Evolutionary conservation across 2,113 vertebrate species (phyloP), one percentile per base, ranked within the genome.

Genomic region (Erythrocercus mccallii): DNA sequence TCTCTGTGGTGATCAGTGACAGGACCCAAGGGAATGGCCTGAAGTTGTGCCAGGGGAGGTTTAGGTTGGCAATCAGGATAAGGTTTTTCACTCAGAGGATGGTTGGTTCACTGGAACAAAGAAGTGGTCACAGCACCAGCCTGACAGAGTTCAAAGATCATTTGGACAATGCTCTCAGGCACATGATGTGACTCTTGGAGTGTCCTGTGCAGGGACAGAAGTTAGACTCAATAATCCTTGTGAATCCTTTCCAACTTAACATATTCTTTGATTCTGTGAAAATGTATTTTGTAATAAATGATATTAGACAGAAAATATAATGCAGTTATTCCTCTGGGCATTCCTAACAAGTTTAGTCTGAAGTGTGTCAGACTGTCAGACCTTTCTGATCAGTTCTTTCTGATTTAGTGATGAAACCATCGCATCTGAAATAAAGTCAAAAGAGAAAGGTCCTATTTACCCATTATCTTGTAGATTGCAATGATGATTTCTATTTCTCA

Each of bases 11-110:
- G 23, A n/a, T 13, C 42, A 23, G 24, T 2, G 10, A 70, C 31
- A 60, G 15, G 20, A 0, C 11, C 1, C 0, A 1, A 18, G 23
- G 18, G 1, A 70, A 42, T 6, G 15, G 24, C 23, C 44, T 69
- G 44, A 58, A 70, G 15, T 1, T 18, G 6, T 28, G 35, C 0
- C 30, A 48, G 19, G 42, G 42, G 15, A 44, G 42, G 42, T 42
- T 42, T 42, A 42, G 40, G 40, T 42, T 50, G 7, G 24, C 9
- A 42, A 50, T 70, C 18, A 60, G 16, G 19, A 19, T 1, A 19
- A 42, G 13, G 12, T 44, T 44, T 42, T 44, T 44, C 42, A 44
- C 42, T 16, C 42, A 42, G 15, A 60, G 15, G 5, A 5, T 37
- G 22, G 2, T 5, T 38, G 62, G 33, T 8, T 38, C 10, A 16